A percentile compares a stretch with the other conserved stretches of the same genome.
phyloP scores from a whole-genome alignment of 2,113 vertebrate genomes.

The Nothocercus julius region DNA sequence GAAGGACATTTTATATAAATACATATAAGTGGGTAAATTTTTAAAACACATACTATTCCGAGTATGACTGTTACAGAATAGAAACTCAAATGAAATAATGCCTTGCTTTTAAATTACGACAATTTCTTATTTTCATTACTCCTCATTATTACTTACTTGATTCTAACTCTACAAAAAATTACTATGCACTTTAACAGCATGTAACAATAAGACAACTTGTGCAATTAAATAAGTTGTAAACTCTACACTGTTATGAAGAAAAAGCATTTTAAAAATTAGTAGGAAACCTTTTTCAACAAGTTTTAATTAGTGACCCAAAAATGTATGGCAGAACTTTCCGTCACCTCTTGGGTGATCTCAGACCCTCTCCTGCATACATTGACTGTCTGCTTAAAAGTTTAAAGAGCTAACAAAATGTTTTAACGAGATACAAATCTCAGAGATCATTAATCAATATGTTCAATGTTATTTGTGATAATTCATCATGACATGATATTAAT shows the following conservation, averaged over 20 bases:
- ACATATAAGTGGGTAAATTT: neutral
- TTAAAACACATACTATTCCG: neutral
- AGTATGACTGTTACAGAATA: neutral
- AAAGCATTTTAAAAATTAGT: neutral
- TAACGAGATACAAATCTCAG: conserved; percentile 87
- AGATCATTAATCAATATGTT: conserved; percentile 95
- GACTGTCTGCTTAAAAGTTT: conserved; percentile 82
- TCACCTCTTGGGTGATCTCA: conserved; percentile 54
- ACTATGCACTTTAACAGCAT: neutral
- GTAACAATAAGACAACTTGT: neutral
- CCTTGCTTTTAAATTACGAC: neutral
- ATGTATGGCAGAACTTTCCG: conserved; percentile 14
- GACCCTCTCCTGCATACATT: conserved; percentile 49
- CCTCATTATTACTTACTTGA: neutral
- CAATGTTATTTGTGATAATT: conserved; percentile 95
- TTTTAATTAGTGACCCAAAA: conserved; percentile 58
- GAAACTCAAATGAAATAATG: neutral
- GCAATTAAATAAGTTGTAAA: neutral
- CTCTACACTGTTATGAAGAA: neutral
- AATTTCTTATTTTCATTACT: neutral
- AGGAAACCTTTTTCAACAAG: conserved; percentile 9
- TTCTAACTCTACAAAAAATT: neutral
- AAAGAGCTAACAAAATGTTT: conserved; percentile 89
- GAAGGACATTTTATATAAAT: neutral
- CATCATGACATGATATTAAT: conserved; percentile 96